These are phyloP conservation scores for Pandemis cinnamomeana DNA, from an alignment of 2,888 invertebrate genomes.

Conservation along the genomic window DNA sequence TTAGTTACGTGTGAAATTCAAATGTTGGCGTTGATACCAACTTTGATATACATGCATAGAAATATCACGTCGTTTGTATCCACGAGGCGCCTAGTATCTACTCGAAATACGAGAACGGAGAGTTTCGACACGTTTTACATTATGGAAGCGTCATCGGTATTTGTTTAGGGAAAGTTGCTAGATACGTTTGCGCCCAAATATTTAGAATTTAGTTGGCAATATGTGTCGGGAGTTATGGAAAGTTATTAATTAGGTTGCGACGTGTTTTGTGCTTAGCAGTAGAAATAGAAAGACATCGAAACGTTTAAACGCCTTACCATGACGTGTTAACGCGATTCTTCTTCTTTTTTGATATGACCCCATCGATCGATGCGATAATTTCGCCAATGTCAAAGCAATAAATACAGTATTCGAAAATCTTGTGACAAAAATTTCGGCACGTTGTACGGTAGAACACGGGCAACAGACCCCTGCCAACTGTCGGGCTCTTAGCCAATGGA, in stretches of 20 bases:
- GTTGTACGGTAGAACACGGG: no score
- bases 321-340: no score
- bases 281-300: not conserved
- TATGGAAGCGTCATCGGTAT: not conserved
- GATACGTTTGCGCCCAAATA: not conserved
- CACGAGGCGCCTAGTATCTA: not conserved
- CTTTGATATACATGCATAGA: not conserved
- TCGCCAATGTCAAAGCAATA: no score
- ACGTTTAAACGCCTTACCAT: no score
- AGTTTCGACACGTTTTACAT: constrained; percentile 19
- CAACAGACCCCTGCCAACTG: no score
- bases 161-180: constrained; percentile 16
- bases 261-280: not conserved
- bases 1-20: not conserved
- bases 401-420: no score
- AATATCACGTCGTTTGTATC: not conserved
- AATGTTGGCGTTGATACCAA: not conserved
- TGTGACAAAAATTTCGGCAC: no score
- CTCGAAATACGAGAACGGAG: not conserved
- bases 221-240: not conserved
- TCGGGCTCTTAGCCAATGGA: no score
- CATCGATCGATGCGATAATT: no score
- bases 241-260: not conserved
- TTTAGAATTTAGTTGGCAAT: not conserved
- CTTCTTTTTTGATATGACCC: no score